Conservation (phyloP, 2,888 invertebrate genomes). For the Ophion ellenae region DNA sequence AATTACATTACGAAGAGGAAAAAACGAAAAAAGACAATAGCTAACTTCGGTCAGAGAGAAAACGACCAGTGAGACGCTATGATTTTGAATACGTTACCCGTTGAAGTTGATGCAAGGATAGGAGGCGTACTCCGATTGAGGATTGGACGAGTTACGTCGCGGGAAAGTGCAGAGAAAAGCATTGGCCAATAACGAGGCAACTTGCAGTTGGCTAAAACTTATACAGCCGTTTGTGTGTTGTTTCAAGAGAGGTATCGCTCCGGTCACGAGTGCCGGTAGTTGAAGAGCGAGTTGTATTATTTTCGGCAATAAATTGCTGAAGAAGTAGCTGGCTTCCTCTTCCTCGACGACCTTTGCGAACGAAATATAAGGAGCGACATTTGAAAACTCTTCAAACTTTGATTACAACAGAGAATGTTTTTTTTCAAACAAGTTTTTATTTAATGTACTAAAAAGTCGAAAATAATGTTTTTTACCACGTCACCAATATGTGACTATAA, state of each 20-base stretch:
- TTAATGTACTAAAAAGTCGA: too few species aligned
- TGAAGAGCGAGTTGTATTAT: slow-evolving; percentile 91
- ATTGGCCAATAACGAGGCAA: slow-evolving; percentile 94
- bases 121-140: slow-evolving; percentile 88
- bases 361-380: slow-evolving; percentile 58
- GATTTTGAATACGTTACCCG: slow-evolving; percentile 84
- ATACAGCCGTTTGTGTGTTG: slow-evolving; percentile 86
- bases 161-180: slow-evolving; percentile 98
- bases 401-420: neutral
- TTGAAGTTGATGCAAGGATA: slow-evolving; percentile 96
- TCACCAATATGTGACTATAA: too few species aligned
- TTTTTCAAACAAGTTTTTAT: too few species aligned
- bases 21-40: neutral
- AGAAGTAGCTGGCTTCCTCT: slow-evolving; percentile 89
- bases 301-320: slow-evolving; percentile 89
- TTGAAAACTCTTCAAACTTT: slow-evolving; percentile 39
- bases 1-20: neutral
- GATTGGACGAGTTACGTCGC: slow-evolving; percentile 88
- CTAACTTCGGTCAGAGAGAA: neutral
- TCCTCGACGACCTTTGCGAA: slow-evolving; percentile 87
- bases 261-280: slow-evolving; percentile 91
- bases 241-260: slow-evolving; percentile 92
- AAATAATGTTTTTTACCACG: too few species aligned
- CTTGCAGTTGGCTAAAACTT: slow-evolving; percentile 91
- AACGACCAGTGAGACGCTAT: neutral